A percentile compares a stretch with the other conserved stretches of the same genome.
Conservation (phyloP, 2,113 vertebrate genomes). For the Octodon degus region DNA sequence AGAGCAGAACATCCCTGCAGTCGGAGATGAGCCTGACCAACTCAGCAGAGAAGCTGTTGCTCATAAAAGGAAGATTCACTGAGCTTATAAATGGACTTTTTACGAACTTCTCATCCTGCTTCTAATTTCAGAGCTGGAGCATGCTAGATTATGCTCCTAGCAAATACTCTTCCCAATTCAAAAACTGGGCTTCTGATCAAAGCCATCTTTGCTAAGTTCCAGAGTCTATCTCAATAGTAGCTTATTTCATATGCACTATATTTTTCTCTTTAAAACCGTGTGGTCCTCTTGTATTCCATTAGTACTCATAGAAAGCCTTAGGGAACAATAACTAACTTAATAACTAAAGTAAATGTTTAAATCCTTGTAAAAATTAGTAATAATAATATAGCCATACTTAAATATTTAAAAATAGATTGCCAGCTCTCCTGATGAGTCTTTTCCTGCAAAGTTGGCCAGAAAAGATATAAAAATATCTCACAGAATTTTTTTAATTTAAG, state of each 20-base stretch:
- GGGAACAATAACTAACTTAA: constrained; percentile 39
- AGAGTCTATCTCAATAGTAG: not conserved
- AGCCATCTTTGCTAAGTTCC: constrained; percentile 26
- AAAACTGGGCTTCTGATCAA: not conserved
- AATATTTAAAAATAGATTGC: constrained; percentile 30
- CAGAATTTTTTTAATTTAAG: not conserved
- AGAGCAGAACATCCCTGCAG: constrained; percentile 6
- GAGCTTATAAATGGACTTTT: constrained; percentile 43
- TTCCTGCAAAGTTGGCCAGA: constrained; percentile 29
- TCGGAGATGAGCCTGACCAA: not conserved
- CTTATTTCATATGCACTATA: not conserved
- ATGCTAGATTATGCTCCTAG: not conserved
- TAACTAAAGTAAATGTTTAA: constrained; percentile 55
- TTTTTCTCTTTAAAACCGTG: constrained; percentile 34
- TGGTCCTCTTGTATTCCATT: not conserved
- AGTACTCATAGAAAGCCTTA: not conserved
- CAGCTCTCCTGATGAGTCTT: not conserved
- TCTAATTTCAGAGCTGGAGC: constrained; percentile 33
- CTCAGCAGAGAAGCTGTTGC: not conserved
- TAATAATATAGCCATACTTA: not conserved
- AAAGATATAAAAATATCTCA: not conserved
- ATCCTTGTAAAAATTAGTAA: not conserved
- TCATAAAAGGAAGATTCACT: constrained; percentile 11
- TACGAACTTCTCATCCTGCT: not conserved
- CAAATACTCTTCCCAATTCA: constrained; percentile 36